Evolutionary conservation across 1,140 invertebrate species (phyloP).

Genomic region (Thrips palmi): DNA sequence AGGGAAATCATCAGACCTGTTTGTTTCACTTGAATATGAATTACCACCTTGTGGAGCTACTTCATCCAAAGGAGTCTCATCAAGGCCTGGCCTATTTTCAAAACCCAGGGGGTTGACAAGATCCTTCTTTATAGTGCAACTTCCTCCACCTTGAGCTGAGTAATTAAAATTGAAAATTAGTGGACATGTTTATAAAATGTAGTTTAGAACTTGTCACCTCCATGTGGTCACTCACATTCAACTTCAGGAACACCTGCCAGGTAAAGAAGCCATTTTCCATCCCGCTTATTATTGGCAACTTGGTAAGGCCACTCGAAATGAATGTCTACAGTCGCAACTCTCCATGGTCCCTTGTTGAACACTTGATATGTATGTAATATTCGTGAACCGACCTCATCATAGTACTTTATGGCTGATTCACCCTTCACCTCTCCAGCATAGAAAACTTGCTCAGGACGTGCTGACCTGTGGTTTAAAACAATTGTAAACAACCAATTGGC

Average conservation of each 20-base stretch:
- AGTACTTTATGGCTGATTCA: conserved; percentile 59
- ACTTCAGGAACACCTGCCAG: conserved; percentile 60
- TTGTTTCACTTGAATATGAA: too few species aligned
- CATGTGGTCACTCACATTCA: conserved; percentile 31
- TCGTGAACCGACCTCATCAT: conserved; percentile 69
- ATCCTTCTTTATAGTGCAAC: conserved; percentile 35
- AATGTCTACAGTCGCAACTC: conserved; percentile 57
- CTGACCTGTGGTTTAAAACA: conserved; percentile 31
- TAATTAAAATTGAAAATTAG: conserved; percentile 10
- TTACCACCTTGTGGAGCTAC: conserved; percentile 1
- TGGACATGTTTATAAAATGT: too few species aligned
- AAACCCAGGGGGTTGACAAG: conserved; percentile 51
- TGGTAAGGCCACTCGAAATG: conserved; percentile 78
- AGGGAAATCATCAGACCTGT: too few species aligned
- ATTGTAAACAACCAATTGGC: conserved; percentile 10
- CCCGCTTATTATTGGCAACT: conserved; percentile 50
- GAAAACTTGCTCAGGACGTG: conserved; percentile 56
- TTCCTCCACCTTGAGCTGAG: conserved; percentile 32
- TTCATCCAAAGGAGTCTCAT: conserved; percentile 21
- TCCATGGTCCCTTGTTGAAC: conserved; percentile 74
- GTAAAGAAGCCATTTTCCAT: conserved; percentile 82
- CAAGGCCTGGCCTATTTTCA: conserved; percentile 28
- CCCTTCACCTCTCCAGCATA: conserved; percentile 71
- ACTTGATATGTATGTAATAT: conserved; percentile 74
- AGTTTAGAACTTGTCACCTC: too few species aligned